Evolutionary conservation across 1,140 invertebrate genomes (phyloP), one percentile per base, ranked within the genome.

Genomic region (Megathymus violae): DNA sequence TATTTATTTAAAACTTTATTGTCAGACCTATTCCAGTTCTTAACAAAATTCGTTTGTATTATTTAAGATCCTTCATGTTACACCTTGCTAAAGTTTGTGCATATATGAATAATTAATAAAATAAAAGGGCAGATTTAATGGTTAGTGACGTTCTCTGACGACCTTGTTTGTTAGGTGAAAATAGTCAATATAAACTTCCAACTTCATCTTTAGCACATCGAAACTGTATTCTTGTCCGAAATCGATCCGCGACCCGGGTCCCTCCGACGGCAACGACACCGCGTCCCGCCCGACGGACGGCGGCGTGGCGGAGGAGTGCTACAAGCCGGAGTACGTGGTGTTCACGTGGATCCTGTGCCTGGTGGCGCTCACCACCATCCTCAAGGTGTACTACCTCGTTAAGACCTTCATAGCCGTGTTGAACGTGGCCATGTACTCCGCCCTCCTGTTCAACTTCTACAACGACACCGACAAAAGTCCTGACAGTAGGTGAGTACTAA

Each of bases 311-410:
- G 77, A 63, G 1, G 80, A 87, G 52, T 96, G 95, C 61, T 91
- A 93, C 17, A 92, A 94, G 64, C 96, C 96, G 0, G 97, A 98
- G 84, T 98, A 98, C 79, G 95, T 98, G 6, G 95, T 98, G 1
- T 97, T 97, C 85, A 97, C 97, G 0, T 98, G 97, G 96, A 95
- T 98, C 15, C 90, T 99, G n/a, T 97, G 96, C 62, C 92, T 99
- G 31, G 95, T 98, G 0, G 96, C 97, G 0, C 91, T 98, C 56
- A 97, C 97, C 1, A 96, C 97, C 0, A 97, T 98, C n/a, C 88
- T 99, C 6, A 98, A 98, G 80, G 91, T 99, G 3, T 97, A 97
- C 77, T 98, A 98, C 79, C 79, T 98, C 41, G 95, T 98, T 22
- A 99, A 99, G 91, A 95, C 97, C 0, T 91, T 95, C 0, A 87